These are phyloP conservation scores for Drosophila sucinea DNA, from an alignment of 1,140 invertebrate genomes.

Conservation along the genomic window DNA sequence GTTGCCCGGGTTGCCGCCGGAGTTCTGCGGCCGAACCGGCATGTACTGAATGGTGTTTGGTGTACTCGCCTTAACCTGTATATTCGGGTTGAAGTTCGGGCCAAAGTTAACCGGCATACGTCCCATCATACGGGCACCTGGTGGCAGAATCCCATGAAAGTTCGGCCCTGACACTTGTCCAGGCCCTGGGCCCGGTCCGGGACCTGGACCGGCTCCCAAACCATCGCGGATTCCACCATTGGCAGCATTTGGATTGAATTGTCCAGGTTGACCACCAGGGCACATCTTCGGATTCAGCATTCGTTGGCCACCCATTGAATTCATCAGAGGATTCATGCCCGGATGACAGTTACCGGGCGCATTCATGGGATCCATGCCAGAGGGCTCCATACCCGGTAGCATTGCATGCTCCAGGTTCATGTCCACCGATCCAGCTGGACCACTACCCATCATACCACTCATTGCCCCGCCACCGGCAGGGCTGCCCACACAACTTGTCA, in stretches of 20 bases:
- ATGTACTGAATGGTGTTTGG: slow-evolving; percentile 99
- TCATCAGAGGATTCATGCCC: slow-evolving; percentile 55
- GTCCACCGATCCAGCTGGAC: slow-evolving; percentile 72
- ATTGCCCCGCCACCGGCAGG: slow-evolving; percentile 84
- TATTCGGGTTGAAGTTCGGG: slow-evolving; percentile 86
- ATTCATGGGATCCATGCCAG: slow-evolving; percentile 65
- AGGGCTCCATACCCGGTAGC: slow-evolving; percentile 72
- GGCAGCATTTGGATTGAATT: slow-evolving; percentile 61
- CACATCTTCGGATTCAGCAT: slow-evolving; percentile 83
- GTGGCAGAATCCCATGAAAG: slow-evolving; percentile 82
- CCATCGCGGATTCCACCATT: slow-evolving; percentile 81
- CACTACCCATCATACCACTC: slow-evolving; percentile 53
- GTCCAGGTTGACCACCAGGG: slow-evolving; percentile 76
- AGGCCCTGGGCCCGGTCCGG: slow-evolving; percentile 18
- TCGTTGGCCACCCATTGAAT: slow-evolving; percentile 67
- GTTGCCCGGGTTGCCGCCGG: slow-evolving; percentile 84
- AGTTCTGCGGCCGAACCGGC: slow-evolving; percentile 92
- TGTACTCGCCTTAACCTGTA: slow-evolving; percentile 97
- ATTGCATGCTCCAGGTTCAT: slow-evolving; percentile 81
- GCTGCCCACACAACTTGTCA: slow-evolving; percentile 89
- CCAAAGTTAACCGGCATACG: slow-evolving; percentile 79
- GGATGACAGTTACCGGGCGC: slow-evolving; percentile 52
- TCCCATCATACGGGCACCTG: slow-evolving; percentile 83
- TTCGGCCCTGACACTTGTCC: slow-evolving; percentile 52
- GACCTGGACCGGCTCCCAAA: slow-evolving; percentile 47